Conservation (phyloP, 2,888 invertebrate species). For the Dioctria rufipes region DNA sequence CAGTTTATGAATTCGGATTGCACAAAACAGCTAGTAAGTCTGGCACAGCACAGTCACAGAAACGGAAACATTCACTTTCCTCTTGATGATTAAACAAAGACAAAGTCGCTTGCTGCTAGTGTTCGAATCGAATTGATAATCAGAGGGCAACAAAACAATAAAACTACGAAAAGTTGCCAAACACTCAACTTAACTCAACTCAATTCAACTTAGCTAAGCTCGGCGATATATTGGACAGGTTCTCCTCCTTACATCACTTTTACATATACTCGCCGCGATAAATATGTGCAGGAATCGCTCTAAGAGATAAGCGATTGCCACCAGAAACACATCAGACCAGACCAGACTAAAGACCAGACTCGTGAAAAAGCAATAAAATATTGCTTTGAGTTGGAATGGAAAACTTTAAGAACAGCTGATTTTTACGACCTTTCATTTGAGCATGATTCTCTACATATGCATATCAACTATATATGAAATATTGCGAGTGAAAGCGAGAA, state of each 20-base stretch:
- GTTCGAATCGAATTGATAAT: not conserved
- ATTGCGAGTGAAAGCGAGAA: constrained; percentile 7
- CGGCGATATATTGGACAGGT: not conserved
- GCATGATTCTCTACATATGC: not conserved
- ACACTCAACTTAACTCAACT: no score
- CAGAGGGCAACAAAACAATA: not conserved
- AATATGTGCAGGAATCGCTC: not conserved
- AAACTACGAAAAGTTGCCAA: not conserved
- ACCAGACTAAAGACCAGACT: not conserved
- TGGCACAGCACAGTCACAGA: not conserved
- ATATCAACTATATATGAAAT: not conserved
- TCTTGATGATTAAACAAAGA: constrained; percentile 1
- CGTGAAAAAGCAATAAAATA: not conserved
- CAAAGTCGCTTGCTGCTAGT: constrained; percentile 13
- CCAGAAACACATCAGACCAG: not conserved
- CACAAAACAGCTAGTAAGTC: not conserved
- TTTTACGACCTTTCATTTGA: constrained; percentile 35
- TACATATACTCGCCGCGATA: not conserved
- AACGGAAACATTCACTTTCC: constrained; percentile 31
- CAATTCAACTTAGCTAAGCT: no score
- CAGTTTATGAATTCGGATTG: constrained; percentile 68
- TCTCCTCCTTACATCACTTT: not conserved
- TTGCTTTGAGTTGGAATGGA: not conserved
- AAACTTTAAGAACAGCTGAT: constrained; percentile 40
- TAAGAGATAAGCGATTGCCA: constrained; percentile 4